Evolutionary conservation across 37 sponge, comb jelly and placozoan species (phyloP).

Genomic region (Theonella swinhoei): DNA sequence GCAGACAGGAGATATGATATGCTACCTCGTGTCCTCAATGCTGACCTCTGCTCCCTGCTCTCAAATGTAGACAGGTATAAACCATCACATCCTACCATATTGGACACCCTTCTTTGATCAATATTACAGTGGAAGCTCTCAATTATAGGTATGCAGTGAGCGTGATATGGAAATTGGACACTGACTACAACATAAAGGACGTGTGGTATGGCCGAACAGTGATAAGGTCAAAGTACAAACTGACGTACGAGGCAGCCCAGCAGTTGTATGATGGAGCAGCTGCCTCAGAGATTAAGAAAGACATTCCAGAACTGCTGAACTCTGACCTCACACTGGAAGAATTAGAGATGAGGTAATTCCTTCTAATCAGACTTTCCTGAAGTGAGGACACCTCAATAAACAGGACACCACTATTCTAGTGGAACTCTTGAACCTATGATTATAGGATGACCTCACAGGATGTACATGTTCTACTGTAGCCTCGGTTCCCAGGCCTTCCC

Average conservation of each 20-base stretch:
- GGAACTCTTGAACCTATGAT: too few relatives aligned
- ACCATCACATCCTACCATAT: not conserved
- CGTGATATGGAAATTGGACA: constrained; percentile 63
- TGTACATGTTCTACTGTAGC: too few relatives aligned
- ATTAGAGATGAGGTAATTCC: constrained; percentile 11
- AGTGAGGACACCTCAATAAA: too few relatives aligned
- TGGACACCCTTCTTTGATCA: not conserved
- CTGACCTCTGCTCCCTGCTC: constrained; percentile 76
- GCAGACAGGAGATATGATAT: constrained; percentile 80
- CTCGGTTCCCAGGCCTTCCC: too few relatives aligned
- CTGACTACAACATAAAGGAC: constrained; percentile 28
- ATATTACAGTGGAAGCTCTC: not conserved
- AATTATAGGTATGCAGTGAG: constrained; percentile 76
- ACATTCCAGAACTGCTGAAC: constrained; percentile 44
- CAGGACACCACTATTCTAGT: too few relatives aligned
- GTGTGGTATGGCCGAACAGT: constrained; percentile 83
- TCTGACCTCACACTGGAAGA: constrained; percentile 1
- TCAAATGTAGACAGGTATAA: constrained; percentile 69
- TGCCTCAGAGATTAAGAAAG: not conserved
- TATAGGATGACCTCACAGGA: too few relatives aligned
- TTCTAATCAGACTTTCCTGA: too few relatives aligned
- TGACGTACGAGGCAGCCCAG: constrained; percentile 79
- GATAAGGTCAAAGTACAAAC: constrained; percentile 74
- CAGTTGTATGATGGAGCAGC: constrained; percentile 39
- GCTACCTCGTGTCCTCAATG: constrained; percentile 73